phyloP scores from a whole-genome alignment of 2,113 vertebrate genomes.

The Sinocyclocheilus rhinocerous region DNA sequence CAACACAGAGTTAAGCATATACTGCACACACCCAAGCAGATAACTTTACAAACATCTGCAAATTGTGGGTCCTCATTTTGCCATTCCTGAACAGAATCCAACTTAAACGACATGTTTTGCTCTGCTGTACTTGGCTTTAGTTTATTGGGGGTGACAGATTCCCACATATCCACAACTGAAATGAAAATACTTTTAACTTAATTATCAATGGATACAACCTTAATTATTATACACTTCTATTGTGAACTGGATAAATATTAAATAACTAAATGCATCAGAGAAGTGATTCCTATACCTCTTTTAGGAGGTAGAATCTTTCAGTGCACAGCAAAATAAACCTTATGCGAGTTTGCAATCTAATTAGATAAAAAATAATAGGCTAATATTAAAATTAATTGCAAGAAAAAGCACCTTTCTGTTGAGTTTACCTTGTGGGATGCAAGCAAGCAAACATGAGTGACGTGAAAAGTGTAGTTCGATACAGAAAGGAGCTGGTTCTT shows the following conservation, averaged over 20 bases:
- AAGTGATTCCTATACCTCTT: not conserved
- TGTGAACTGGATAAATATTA: not conserved
- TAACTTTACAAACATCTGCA: slow-evolving; percentile 83
- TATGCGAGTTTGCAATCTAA: not conserved
- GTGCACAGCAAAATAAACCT: not conserved
- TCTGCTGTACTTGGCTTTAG: slow-evolving; percentile 12
- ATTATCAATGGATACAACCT: not conserved
- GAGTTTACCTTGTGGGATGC: not conserved
- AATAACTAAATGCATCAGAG: not conserved
- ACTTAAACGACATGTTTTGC: slow-evolving; percentile 64
- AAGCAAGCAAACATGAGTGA: not conserved
- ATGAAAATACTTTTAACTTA: not conserved
- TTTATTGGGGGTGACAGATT: slow-evolving; percentile 27
- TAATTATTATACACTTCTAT: not conserved
- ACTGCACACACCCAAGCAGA: slow-evolving; percentile 79
- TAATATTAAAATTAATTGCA: not conserved
- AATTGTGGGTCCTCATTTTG: slow-evolving; percentile 78
- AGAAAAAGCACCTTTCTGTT: not conserved
- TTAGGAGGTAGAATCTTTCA: not conserved
- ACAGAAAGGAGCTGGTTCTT: not conserved
- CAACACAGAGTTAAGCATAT: slow-evolving; percentile 56
- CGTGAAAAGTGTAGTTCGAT: not conserved
- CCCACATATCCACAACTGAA: slow-evolving; percentile 20
- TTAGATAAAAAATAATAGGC: not conserved
- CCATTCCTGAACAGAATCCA: slow-evolving; percentile 70